Evolutionary conservation across 2,888 invertebrate genomes (phyloP).

Genomic region (Psococerastis gibbosa): DNA sequence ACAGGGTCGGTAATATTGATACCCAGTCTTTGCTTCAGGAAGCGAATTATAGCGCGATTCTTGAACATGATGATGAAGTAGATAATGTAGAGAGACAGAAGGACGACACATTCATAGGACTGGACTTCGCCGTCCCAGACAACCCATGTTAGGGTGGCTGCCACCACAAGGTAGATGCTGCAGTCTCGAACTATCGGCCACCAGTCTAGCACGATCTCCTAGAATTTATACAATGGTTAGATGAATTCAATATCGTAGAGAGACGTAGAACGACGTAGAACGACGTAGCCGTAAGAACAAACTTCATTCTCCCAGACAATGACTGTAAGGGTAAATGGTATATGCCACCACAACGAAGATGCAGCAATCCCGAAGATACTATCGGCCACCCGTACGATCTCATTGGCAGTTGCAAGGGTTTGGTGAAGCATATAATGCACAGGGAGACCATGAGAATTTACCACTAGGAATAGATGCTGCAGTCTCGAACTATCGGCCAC

Average conservation of each 20-base stretch:
- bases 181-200: conserved; percentile 69
- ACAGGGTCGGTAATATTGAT: conserved; percentile 3
- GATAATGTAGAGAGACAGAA: conserved; percentile 49
- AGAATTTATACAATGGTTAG: no score
- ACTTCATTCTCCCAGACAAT: no score
- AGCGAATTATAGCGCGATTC: conserved; percentile 12
- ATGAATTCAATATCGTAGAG: conserved; percentile 12
- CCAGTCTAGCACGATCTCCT: conserved; percentile 60
- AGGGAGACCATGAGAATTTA: conserved; percentile 48
- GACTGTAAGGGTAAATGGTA: no score
- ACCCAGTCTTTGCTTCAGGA: conserved; percentile 1
- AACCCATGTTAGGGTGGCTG: conserved; percentile 45
- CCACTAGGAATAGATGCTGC: conserved; percentile 68
- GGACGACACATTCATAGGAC: conserved; percentile 58
- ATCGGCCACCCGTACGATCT: no score
- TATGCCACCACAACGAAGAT: no score
- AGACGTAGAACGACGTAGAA: no score
- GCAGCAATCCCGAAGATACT: no score
- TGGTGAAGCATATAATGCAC: conserved; percentile 51
- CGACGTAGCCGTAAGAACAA: no score
- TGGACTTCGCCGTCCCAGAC: conserved; percentile 61
- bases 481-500: conserved; percentile 67
- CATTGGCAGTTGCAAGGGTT: no score
- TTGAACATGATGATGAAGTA: conserved; percentile 54
- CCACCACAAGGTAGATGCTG: conserved; percentile 52